Evolutionary conservation across 1,140 invertebrate genomes (phyloP), one percentile per base, ranked within the genome.

Genomic region (Cydia amplana): DNA sequence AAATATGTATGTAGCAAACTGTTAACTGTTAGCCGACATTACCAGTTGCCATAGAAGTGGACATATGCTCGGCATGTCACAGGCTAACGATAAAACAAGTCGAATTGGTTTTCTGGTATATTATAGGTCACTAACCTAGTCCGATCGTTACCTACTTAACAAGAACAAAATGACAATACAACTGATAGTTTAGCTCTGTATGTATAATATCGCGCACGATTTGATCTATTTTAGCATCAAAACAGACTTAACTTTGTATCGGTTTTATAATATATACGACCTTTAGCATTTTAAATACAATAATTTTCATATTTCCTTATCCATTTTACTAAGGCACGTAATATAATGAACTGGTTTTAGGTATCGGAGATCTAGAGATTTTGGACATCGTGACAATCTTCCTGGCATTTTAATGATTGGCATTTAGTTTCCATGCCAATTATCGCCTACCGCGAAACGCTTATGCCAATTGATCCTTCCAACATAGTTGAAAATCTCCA

Each of bases 391-490:
- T 65, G 64, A 65, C 64, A 65, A 32, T 65, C 64, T 36, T 23
- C 12, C 64, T 32, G 64, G 64, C 28, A 65, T 65, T 65, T 65
- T 65, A 65, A 65, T 65, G 64, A 65, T 65, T 65, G 64, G 64
- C 64, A 65, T 32, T 65, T 36, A 32, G 64, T 65, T 65, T 65
- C 25, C 64, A 18, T 28, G 72, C 14, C 75, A 80, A 80, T 80
- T 80, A 80, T 76, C 74, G 72, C 74, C 65, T 77, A 74, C 77
- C 36, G 36, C 23, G 77, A 77, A 77, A 77, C 78, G 78, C 77
- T 78, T 80, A 78, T 80, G 77, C 75, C 78, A 76, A 78, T 78
- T 78, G 77, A 67, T 51, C 77, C 77, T 75, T 51, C 55, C 55
- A 20, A 60, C 55, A 60, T 60, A 60, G 55, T 60, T 60, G 55